phyloP scores from a whole-genome alignment of 2,888 invertebrate species.

The Papilio elwesi region DNA sequence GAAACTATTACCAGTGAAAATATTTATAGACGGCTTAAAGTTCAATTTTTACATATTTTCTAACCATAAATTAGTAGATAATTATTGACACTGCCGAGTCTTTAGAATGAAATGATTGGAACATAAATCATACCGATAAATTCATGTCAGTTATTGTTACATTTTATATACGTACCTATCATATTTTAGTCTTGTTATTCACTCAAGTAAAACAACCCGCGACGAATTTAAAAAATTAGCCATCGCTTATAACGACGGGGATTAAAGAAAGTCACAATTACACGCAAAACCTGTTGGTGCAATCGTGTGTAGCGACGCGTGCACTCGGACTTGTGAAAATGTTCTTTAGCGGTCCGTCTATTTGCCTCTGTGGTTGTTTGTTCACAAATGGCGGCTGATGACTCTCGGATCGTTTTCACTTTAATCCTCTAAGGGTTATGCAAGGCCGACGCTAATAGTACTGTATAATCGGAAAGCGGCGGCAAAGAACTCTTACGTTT shows the following conservation, averaged over 20 bases:
- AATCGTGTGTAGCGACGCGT: constrained; percentile 67
- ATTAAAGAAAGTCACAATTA: constrained; percentile 67
- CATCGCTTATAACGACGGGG: constrained; percentile 33
- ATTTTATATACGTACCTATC: not conserved
- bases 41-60: too few relatives aligned
- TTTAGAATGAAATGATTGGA: not conserved
- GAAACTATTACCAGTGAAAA: too few relatives aligned
- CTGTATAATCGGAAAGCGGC: not conserved
- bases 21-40: too few relatives aligned
- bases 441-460: not conserved
- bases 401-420: constrained; percentile 12
- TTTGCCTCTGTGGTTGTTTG: constrained; percentile 25
- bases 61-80: too few relatives aligned
- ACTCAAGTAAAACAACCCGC: constrained; percentile 4
- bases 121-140: too few relatives aligned
- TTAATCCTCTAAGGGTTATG: constrained; percentile 16
- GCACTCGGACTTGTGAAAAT: constrained; percentile 59
- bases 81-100: too few relatives aligned
- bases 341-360: constrained; percentile 46
- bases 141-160: not conserved
- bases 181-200: not conserved
- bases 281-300: constrained; percentile 50
- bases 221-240: constrained; percentile 12
- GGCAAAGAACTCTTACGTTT: constrained; percentile 1
- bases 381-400: constrained; percentile 13